phyloP scores from a whole-genome alignment of 35 echinoderm and acorn worm genomes.

The Chiridota heheva region DNA sequence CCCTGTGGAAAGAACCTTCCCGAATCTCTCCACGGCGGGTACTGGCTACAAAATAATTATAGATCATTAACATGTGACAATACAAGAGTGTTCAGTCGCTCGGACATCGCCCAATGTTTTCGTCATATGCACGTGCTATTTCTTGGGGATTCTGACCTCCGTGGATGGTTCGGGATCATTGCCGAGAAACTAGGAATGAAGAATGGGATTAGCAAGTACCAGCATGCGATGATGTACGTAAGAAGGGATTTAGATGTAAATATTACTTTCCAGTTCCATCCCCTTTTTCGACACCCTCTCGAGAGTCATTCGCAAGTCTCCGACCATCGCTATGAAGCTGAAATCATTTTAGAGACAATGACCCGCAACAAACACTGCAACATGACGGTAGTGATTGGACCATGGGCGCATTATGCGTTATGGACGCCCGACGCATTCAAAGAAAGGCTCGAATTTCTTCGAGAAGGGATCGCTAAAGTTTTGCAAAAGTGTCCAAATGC shows the following conservation, averaged over 20 bases:
- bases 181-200: neutral
- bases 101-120: constrained; percentile 4
- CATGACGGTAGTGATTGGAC: constrained; percentile 41
- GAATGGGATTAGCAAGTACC: neutral
- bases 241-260: constrained; percentile 26
- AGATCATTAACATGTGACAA: constrained; percentile 27
- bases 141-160: constrained; percentile 33
- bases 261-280: constrained; percentile 47
- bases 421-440: constrained; percentile 35
- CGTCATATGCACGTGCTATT: constrained; percentile 21
- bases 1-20: too few species aligned
- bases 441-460: constrained; percentile 38
- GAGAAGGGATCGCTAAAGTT: constrained; percentile 29
- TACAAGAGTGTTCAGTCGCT: neutral
- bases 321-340: constrained; percentile 21
- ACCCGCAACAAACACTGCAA: constrained; percentile 40
- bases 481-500: constrained; percentile 21
- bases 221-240: neutral
- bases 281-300: constrained; percentile 30
- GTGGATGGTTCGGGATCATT: constrained; percentile 18
- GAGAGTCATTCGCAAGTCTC: constrained; percentile 22
- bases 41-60: constrained; percentile 29
- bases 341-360: too few species aligned
- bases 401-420: constrained; percentile 26
- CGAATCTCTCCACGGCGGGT: too few species aligned